These are phyloP conservation scores for Muschampia plurimacula DNA, from an alignment of 2,888 invertebrate genomes.

Conservation along the genomic window DNA sequence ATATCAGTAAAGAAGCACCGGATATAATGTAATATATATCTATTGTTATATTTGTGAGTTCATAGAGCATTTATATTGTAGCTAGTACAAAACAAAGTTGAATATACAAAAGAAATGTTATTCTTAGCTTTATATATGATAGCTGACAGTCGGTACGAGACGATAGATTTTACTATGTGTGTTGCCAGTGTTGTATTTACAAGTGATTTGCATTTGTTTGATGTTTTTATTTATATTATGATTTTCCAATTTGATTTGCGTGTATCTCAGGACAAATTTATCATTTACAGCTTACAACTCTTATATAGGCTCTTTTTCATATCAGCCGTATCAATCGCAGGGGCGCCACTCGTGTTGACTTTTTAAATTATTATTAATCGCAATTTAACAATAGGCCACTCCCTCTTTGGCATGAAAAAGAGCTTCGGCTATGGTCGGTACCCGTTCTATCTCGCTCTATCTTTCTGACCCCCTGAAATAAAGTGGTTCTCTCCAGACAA, in stretches of 20 bases:
- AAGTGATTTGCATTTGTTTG: constrained; percentile 20
- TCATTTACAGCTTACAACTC: background rate
- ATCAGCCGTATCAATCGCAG: too few relatives aligned
- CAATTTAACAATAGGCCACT: too few relatives aligned
- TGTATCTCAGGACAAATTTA: background rate
- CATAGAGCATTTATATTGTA: constrained; percentile 60
- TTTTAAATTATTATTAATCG: too few relatives aligned
- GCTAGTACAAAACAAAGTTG: constrained; percentile 61
- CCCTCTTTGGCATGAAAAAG: too few relatives aligned
- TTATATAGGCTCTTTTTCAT: too few relatives aligned
- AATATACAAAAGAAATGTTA: constrained; percentile 35
- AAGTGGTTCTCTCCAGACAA: too few relatives aligned
- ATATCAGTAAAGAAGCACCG: constrained; percentile 32
- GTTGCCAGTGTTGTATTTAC: constrained; percentile 35
- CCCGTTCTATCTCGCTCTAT: too few relatives aligned
- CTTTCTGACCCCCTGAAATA: too few relatives aligned
- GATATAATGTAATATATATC: constrained; percentile 50
- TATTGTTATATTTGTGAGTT: constrained; percentile 62
- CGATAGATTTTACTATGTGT: constrained; percentile 1
- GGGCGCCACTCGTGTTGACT: too few relatives aligned
- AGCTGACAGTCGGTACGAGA: constrained; percentile 24
- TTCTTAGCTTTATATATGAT: constrained; percentile 13
- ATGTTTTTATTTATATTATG: constrained; percentile 11
- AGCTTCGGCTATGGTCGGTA: too few relatives aligned
- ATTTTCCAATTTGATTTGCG: background rate